phyloP scores from a whole-genome alignment of 2,797 vertebrate genomes.

The Salarias fasciatus region DNA sequence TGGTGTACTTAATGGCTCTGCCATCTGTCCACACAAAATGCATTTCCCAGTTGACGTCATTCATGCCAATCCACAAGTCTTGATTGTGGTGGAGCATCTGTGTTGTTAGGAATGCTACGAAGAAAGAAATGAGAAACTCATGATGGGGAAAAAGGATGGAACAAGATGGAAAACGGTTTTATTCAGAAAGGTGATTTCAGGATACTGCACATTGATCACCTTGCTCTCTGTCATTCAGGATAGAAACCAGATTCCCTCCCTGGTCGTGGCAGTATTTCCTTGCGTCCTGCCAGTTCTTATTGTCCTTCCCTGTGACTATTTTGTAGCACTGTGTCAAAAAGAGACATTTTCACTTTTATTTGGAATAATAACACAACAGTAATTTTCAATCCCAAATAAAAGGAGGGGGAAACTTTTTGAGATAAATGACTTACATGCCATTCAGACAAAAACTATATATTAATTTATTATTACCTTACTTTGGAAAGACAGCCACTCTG shows the following conservation, averaged over 20 bases:
- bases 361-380: not conserved
- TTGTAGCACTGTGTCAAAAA: conserved; percentile 88
- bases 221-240: conserved; percentile 86
- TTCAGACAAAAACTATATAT: too few species aligned
- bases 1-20: conserved; percentile 87
- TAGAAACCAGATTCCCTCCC: conserved; percentile 90
- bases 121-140: not conserved
- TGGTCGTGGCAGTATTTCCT: conserved; percentile 83
- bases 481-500: conserved; percentile 86
- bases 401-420: too few species aligned
- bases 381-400: not conserved
- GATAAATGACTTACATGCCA: too few species aligned
- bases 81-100: conserved; percentile 76
- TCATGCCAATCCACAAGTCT: conserved; percentile 92
- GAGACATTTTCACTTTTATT: not conserved
- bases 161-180: too few species aligned
- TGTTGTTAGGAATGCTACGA: conserved; percentile 89
- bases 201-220: conserved; percentile 69
- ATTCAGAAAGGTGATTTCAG: too few species aligned
- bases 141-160: too few species aligned
- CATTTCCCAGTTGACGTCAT: conserved; percentile 92
- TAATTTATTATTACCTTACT: conserved; percentile 84
- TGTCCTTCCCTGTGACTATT: conserved; percentile 79
- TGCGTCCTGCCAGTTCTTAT: conserved; percentile 84
- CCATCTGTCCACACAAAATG: conserved; percentile 94